Conservation (phyloP, 2,113 vertebrate genomes). For the Mugil cephalus region DNA sequence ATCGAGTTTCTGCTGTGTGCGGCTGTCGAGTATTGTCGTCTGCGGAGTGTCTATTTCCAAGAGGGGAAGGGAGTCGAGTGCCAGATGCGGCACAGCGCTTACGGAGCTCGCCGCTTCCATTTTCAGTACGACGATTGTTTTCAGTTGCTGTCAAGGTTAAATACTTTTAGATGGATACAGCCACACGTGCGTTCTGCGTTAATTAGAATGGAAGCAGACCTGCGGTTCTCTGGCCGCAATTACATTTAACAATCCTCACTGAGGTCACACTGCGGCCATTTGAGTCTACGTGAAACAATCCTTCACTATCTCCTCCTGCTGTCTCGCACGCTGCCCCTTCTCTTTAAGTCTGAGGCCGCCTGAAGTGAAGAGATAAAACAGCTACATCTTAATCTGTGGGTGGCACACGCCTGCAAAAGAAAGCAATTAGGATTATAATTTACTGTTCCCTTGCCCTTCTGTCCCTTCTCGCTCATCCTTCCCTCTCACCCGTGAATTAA, state of each 20-base stretch:
- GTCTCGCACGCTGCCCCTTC: slow-evolving; percentile 36
- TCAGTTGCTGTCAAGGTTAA: slow-evolving; percentile 25
- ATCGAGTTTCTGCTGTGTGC: slow-evolving; percentile 13
- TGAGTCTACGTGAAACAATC: slow-evolving; percentile 27
- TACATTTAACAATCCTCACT: slow-evolving; percentile 29
- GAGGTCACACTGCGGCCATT: slow-evolving; percentile 50
- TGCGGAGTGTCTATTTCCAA: background rate
- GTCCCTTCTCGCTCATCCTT: slow-evolving; percentile 36
- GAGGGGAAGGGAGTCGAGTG: background rate
- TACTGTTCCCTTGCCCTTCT: slow-evolving; percentile 58
- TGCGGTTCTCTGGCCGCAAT: slow-evolving; percentile 9
- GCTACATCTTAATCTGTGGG: slow-evolving; percentile 77
- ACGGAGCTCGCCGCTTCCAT: slow-evolving; percentile 14
- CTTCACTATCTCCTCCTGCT: slow-evolving; percentile 48
- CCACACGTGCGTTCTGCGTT: background rate
- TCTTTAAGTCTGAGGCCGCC: slow-evolving; percentile 51
- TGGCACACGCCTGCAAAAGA: slow-evolving; percentile 70
- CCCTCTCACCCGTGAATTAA: slow-evolving; percentile 63
- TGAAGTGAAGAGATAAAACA: slow-evolving; percentile 76
- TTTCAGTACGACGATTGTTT: slow-evolving; percentile 4
- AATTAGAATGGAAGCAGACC: slow-evolving; percentile 18
- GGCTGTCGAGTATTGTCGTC: background rate
- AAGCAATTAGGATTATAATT: slow-evolving; percentile 74
- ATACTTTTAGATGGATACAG: slow-evolving; percentile 16
- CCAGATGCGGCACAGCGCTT: slow-evolving; percentile 1